Percentiles rank a stretch among this genome's conserved stretches.
phyloP scores from a whole-genome alignment of 2,797 vertebrate species.

The Babyrousa celebensis region DNA sequence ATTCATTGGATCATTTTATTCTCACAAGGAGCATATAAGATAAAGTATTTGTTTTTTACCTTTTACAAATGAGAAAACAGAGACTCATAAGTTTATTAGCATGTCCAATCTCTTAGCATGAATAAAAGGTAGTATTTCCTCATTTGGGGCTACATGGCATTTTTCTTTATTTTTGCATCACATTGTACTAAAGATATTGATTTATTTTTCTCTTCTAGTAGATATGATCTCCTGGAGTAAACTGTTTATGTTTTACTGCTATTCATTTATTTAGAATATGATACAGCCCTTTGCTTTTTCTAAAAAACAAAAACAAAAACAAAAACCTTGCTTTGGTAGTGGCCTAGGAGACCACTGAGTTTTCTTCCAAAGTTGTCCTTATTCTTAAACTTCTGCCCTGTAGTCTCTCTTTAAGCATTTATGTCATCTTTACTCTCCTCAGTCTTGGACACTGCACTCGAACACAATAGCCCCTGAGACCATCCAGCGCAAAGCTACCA shows the following conservation, averaged over 20 bases:
- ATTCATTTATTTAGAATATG: background rate
- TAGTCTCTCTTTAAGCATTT: background rate
- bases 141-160: background rate
- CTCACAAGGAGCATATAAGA: background rate
- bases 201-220: slow-evolving; percentile 4
- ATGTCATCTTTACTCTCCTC: background rate
- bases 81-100: background rate
- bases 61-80: slow-evolving; percentile 10
- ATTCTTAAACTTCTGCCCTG: background rate
- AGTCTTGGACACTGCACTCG: background rate
- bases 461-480: background rate
- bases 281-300: background rate
- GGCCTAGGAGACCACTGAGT: background rate
- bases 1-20: background rate
- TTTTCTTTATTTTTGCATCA: background rate
- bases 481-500: background rate
- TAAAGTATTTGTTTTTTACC: background rate
- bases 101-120: background rate
- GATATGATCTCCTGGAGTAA: background rate
- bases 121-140: slow-evolving; percentile 19
- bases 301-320: background rate
- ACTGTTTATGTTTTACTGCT: background rate
- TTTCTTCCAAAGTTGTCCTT: background rate
- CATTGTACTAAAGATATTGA: background rate
- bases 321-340: background rate